Conservation (phyloP, 2,797 vertebrate genomes). For the Denticeps clupeoides region DNA sequence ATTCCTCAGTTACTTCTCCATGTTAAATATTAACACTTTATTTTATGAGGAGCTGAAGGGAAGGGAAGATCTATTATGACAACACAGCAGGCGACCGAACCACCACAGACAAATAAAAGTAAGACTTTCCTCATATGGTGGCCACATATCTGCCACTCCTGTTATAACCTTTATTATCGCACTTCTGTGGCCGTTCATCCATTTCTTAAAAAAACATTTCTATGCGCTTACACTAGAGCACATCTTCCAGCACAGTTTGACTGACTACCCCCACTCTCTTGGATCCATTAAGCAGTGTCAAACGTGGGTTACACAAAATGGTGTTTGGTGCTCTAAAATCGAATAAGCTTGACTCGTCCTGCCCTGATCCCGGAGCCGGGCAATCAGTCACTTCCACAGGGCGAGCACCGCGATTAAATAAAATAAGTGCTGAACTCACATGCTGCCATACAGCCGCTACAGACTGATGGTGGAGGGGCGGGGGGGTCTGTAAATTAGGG, state of each 20-base stretch:
- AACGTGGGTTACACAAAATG: conserved; percentile 21
- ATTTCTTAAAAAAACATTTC: too few relatives aligned
- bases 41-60: too few relatives aligned
- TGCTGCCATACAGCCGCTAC: conserved; percentile 17
- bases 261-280: not conserved
- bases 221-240: not conserved
- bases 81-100: too few relatives aligned
- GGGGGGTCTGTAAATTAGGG: too few relatives aligned
- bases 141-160: too few relatives aligned
- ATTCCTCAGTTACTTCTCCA: too few relatives aligned
- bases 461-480: conserved; percentile 34
- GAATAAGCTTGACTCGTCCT: conserved; percentile 26
- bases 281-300: not conserved
- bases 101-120: too few relatives aligned
- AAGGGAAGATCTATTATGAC: too few relatives aligned
- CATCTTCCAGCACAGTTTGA: not conserved
- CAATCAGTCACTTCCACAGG: conserved; percentile 28
- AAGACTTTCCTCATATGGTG: too few relatives aligned
- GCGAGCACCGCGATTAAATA: conserved; percentile 49
- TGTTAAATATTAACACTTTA: too few relatives aligned
- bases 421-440: conserved; percentile 32
- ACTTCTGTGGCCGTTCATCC: too few relatives aligned
- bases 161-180: too few relatives aligned
- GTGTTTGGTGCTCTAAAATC: conserved; percentile 33
- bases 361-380: conserved; percentile 4